A percentile compares a stretch with the other conserved stretches of the same genome.
phyloP scores from a whole-genome alignment of 2,797 vertebrate species.

The Anguilla marmorata region DNA sequence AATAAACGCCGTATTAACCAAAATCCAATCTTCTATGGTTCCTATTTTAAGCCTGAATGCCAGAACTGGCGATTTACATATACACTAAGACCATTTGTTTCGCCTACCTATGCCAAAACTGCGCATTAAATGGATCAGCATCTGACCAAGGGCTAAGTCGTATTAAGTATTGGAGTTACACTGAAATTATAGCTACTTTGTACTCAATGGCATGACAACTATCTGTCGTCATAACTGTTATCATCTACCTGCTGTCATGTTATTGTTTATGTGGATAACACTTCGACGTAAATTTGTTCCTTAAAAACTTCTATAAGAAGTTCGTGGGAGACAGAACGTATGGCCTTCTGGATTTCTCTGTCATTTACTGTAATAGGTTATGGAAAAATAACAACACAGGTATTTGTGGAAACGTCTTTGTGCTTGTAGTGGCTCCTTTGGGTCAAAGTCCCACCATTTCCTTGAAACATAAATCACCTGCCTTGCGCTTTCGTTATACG shows the following conservation, averaged over 20 bases:
- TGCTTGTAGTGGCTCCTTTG: neutral
- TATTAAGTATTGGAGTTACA: constrained; percentile 20
- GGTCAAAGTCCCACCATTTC: constrained; percentile 21
- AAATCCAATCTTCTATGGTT: constrained; percentile 68
- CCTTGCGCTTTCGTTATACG: neutral
- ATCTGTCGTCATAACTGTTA: too few relatives aligned
- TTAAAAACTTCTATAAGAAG: neutral
- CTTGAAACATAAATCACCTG: constrained; percentile 29
- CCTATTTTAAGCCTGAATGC: constrained; percentile 68
- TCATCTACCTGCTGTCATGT: too few relatives aligned
- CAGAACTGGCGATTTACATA: constrained; percentile 54
- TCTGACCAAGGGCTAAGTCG: constrained; percentile 23
- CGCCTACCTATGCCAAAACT: constrained; percentile 49
- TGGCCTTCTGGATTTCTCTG: neutral
- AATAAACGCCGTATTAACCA: constrained; percentile 64
- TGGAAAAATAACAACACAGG: neutral
- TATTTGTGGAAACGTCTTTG: neutral
- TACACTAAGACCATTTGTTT: constrained; percentile 55
- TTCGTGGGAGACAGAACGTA: neutral
- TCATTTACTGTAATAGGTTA: neutral
- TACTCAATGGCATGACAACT: neutral
- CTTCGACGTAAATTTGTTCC: neutral
- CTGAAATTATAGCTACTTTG: constrained; percentile 3
- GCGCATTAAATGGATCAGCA: constrained; percentile 10
- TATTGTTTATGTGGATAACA: constrained; percentile 6